Percentiles rank a stretch among this genome's conserved stretches.
Evolutionary conservation across 2,797 vertebrate genomes (phyloP).

Genomic region (Sebastes hubbsi): DNA sequence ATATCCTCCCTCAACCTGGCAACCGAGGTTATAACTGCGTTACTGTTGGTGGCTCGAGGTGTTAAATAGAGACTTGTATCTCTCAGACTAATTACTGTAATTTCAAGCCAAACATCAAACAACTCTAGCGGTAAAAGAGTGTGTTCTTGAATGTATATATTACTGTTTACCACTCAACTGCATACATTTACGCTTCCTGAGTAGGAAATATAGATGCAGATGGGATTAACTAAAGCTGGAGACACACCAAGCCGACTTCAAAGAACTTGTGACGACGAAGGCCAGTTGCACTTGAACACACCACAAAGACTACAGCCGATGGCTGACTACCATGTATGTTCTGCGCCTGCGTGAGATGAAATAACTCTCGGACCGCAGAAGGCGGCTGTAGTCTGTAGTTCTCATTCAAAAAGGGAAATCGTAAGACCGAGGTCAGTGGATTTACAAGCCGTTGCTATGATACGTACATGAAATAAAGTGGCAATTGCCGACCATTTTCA

Average conservation of each 20-base stretch:
- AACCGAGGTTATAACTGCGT: slow-evolving; percentile 26
- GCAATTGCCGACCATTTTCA: too few relatives aligned
- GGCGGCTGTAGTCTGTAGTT: too few relatives aligned
- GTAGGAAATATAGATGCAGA: slow-evolving; percentile 47
- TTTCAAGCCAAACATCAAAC: slow-evolving; percentile 37
- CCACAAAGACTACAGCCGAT: too few relatives aligned
- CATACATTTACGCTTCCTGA: slow-evolving; percentile 25
- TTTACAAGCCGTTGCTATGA: too few relatives aligned
- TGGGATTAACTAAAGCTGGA: slow-evolving; percentile 30
- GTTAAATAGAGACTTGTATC: slow-evolving; percentile 21
- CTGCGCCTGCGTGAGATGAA: too few relatives aligned
- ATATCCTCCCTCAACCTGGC: slow-evolving; percentile 43
- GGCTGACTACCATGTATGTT: too few relatives aligned
- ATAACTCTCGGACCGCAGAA: fast-evolving
- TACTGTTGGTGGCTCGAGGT: slow-evolving; percentile 7
- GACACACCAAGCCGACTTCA: too few relatives aligned
- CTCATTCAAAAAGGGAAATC: too few relatives aligned
- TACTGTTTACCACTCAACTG: slow-evolving; percentile 12
- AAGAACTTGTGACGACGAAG: too few relatives aligned
- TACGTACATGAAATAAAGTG: too few relatives aligned
- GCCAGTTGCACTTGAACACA: too few relatives aligned
- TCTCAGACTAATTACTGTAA: slow-evolving; percentile 22
- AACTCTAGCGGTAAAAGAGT: slow-evolving; percentile 6
- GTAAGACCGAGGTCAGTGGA: too few relatives aligned
- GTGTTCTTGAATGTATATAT: slow-evolving; percentile 13